Evolutionary conservation across 2,888 invertebrate species (phyloP).

Genomic region (Eristalis tenax): DNA sequence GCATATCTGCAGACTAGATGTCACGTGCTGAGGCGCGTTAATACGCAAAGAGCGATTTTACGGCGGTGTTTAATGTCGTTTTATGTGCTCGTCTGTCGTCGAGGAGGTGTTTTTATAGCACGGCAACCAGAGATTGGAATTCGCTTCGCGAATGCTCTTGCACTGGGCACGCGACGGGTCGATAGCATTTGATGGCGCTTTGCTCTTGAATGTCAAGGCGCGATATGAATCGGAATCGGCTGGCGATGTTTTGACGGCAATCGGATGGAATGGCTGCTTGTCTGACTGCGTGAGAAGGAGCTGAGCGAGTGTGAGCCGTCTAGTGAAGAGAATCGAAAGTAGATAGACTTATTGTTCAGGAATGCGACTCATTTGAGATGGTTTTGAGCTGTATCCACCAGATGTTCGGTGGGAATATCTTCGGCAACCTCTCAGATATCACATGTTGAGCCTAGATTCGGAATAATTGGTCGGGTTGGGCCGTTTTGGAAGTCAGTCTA

Average conservation of each 20-base stretch:
- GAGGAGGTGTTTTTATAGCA: neutral
- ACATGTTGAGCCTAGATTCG: too few relatives aligned
- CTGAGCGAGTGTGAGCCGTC: neutral
- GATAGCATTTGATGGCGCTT: neutral
- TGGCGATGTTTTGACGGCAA: neutral
- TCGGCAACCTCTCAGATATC: too few relatives aligned
- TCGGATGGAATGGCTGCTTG: neutral
- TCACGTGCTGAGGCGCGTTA: conserved; percentile 17
- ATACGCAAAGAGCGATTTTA: neutral
- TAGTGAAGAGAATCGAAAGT: too few relatives aligned
- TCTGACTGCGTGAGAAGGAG: neutral
- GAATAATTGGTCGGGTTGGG: too few relatives aligned
- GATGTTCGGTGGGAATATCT: too few relatives aligned
- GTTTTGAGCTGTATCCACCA: too few relatives aligned
- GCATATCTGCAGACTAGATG: neutral
- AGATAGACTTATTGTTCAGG: too few relatives aligned
- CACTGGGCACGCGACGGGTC: neutral
- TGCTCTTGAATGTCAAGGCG: neutral
- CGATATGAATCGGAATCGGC: neutral
- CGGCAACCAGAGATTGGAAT: neutral
- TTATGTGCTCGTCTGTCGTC: conserved; percentile 9
- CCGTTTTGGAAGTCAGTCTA: too few relatives aligned
- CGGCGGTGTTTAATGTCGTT: conserved; percentile 4
- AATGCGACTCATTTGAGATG: too few relatives aligned
- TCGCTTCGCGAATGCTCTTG: neutral